Evolutionary conservation across 2,113 vertebrate species (phyloP), one percentile per base, ranked within the genome.

Genomic region (Corydoras maculifer): DNA sequence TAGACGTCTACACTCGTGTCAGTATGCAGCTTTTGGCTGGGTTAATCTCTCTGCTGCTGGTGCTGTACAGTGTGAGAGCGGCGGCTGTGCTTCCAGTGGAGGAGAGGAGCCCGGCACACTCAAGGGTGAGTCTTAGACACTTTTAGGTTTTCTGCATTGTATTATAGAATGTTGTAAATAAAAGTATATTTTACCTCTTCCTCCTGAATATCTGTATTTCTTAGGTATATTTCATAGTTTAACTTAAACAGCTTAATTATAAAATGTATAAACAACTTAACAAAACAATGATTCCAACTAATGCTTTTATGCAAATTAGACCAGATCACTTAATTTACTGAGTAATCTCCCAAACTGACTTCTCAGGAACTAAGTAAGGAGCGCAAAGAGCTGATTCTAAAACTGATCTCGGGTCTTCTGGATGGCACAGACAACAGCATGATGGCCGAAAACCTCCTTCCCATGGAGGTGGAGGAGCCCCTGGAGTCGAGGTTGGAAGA

Each of bases 331-430:
- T 43, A 43, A 43, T 43, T 43, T 43, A 4, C 35, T 8, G 1
- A 4, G 4, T 43, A 43, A 43, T 8, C 7, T 43, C 35, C 35
- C 54, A 14, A 7, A 15, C 0, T 63, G 13, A 43, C 62, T 32
- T 32, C 0, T 0, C 85, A 94, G 93, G 94, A 94, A 71, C 81
- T 89, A 70, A 90, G 83, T 77, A 89, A 91, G 63, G 89, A 87
- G 49, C 88, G 86, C 43, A 92, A 90, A 75, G 92, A 91, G 0
- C 73, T 91, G 70, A 84, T 94, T 60, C 84, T 94, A 68, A 93
- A 93, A 85, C 85, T 94, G 84, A 84, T 95, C 77, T 91, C 88
- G 0, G 85, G 90, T 15, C 88, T 94, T 81, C 76, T 94, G 69
- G 92, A 92, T 0, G 80, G 86, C 9, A 65, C 78, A 72, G 89